phyloP scores from a whole-genome alignment of 2,888 invertebrate species.

The Anorthoa munda region DNA sequence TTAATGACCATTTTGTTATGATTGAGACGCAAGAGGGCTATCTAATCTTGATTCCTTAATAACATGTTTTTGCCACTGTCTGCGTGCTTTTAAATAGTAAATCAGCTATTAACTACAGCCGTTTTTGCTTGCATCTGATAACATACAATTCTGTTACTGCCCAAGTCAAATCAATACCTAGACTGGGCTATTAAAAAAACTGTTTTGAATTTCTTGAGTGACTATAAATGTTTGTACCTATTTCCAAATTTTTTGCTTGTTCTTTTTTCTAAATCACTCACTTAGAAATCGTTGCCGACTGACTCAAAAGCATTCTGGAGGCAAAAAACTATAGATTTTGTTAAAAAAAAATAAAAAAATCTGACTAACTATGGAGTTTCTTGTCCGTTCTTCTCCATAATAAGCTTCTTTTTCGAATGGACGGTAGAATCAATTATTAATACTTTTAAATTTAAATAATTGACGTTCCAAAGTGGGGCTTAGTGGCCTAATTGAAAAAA shows the following conservation, averaged over 20 bases:
- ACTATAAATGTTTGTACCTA: background rate
- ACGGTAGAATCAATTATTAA: no score
- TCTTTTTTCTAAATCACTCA: background rate
- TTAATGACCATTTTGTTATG: conserved; percentile 15
- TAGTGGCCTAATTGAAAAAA: no score
- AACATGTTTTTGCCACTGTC: conserved; percentile 36
- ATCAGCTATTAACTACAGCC: conserved; percentile 3
- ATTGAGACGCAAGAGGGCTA: conserved; percentile 25
- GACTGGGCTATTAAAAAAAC: conserved; percentile 18
- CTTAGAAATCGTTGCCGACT: background rate
- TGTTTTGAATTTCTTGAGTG: conserved; percentile 10
- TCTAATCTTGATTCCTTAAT: conserved; percentile 17
- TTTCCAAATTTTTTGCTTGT: conserved; percentile 11
- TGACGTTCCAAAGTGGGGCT: no score
- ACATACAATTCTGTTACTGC: conserved; percentile 12
- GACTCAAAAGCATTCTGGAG: background rate
- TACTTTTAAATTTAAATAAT: no score
- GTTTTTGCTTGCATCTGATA: conserved; percentile 25
- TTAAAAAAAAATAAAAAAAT: no score
- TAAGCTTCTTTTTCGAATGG: no score
- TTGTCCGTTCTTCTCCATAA: no score
- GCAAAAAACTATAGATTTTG: conserved; percentile 4
- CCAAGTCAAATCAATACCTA: conserved; percentile 12
- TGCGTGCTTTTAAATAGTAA: background rate
- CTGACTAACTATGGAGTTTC: no score